Conservation (phyloP, 2,888 invertebrate genomes). For the Onchidella celtica region DNA sequence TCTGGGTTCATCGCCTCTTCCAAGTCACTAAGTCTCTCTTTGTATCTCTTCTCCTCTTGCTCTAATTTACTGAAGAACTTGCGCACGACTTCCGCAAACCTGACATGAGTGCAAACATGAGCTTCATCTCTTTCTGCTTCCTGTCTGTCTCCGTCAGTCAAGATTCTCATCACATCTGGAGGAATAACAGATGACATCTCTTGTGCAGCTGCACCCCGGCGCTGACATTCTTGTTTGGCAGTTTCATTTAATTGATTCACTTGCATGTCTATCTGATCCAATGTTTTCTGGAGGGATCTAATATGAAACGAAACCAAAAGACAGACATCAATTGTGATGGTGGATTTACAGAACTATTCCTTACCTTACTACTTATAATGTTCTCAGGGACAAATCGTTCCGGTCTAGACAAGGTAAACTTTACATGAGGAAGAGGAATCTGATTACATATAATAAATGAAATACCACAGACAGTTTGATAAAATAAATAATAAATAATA, state of each 20-base stretch:
- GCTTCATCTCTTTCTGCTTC: slow-evolving; percentile 69
- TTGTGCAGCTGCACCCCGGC: slow-evolving; percentile 72
- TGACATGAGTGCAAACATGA: slow-evolving; percentile 70
- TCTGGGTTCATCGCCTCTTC: slow-evolving; percentile 75
- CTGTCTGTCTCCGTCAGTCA: slow-evolving; percentile 70
- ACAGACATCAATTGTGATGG: neutral
- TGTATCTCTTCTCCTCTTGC: slow-evolving; percentile 73
- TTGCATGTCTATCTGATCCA: slow-evolving; percentile 63
- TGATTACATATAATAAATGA: too few relatives aligned
- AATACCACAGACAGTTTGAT: too few relatives aligned
- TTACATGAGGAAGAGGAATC: too few relatives aligned
- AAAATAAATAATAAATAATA: too few relatives aligned
- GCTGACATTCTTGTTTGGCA: slow-evolving; percentile 71
- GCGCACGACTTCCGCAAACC: slow-evolving; percentile 68
- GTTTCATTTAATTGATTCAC: slow-evolving; percentile 68
- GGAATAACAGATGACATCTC: slow-evolving; percentile 73
- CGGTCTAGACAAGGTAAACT: too few relatives aligned
- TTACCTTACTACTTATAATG: too few relatives aligned
- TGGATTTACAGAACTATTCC: too few relatives aligned
- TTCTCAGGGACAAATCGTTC: too few relatives aligned
- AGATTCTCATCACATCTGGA: slow-evolving; percentile 71
- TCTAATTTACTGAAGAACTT: slow-evolving; percentile 75
- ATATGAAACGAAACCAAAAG: slow-evolving; percentile 3
- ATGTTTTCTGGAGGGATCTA: slow-evolving; percentile 28
- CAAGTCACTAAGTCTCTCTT: slow-evolving; percentile 68